Conservation (phyloP, 2,888 invertebrate species). For the Miltochrista miniata region DNA sequence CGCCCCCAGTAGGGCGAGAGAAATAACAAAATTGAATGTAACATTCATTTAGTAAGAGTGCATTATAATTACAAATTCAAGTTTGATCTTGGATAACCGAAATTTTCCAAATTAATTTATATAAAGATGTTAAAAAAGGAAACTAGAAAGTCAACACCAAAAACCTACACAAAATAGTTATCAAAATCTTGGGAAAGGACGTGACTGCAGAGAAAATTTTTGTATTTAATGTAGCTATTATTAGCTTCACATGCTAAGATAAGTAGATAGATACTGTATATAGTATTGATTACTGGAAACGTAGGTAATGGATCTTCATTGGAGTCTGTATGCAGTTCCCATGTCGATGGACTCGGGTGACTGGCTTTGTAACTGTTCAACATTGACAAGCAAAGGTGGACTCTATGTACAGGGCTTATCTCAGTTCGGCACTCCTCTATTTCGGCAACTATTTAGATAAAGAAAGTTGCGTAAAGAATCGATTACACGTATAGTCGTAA, state of each 20-base stretch:
- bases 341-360: constrained; percentile 56
- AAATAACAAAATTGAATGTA: no score
- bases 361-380: constrained; percentile 52
- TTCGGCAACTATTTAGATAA: constrained; percentile 7
- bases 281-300: constrained; percentile 2
- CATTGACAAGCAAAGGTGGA: constrained; percentile 30
- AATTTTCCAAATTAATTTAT: no score
- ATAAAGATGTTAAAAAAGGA: no score
- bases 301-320: constrained; percentile 37
- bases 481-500: constrained; percentile 21
- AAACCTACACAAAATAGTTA: no score
- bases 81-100: no score
- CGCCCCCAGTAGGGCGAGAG: no score
- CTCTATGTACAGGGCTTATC: constrained; percentile 31
- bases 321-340: constrained; percentile 47
- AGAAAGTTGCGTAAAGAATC: constrained; percentile 30
- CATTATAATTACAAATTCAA: no score
- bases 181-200: no score
- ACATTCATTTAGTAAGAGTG: no score
- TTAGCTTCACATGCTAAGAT: background rate
- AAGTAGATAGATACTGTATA: background rate
- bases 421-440: constrained; percentile 12
- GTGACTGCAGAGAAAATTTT: no score
- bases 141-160: no score
- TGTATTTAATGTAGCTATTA: background rate